phyloP scores from a whole-genome alignment of 2,888 invertebrate species.

The Himalopsyche japonica region DNA sequence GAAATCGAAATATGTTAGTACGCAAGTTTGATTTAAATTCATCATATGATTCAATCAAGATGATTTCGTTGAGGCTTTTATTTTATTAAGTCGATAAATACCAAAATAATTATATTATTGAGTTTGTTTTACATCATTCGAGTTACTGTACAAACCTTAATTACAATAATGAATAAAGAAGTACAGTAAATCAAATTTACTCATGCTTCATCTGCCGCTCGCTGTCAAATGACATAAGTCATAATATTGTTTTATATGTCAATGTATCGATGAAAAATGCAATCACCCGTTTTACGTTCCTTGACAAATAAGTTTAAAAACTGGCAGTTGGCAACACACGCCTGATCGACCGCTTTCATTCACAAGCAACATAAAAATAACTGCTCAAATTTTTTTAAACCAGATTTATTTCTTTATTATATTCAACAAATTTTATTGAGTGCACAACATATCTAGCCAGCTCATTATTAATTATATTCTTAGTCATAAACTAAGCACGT shows the following conservation, averaged over 20 bases:
- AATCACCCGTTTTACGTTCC: slow-evolving; percentile 15
- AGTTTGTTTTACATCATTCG: not conserved
- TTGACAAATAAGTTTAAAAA: slow-evolving; percentile 27
- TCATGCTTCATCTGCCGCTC: not conserved
- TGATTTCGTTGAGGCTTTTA: no score
- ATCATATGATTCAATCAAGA: no score
- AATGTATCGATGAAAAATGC: slow-evolving; percentile 14
- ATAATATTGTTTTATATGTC: slow-evolving; percentile 24
- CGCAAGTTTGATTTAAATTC: no score
- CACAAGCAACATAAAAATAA: not conserved
- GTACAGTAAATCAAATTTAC: not conserved
- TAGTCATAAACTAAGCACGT: slow-evolving; percentile 12
- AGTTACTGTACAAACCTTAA: not conserved
- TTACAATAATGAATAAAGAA: not conserved
- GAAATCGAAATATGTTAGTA: no score
- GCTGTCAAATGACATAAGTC: slow-evolving; percentile 22
- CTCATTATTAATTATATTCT: slow-evolving; percentile 23
- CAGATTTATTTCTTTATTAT: slow-evolving; percentile 24
- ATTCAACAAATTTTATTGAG: slow-evolving; percentile 23
- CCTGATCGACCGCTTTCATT: slow-evolving; percentile 13
- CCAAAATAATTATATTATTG: no score
- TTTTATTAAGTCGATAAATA: no score
- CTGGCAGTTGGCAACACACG: slow-evolving; percentile 10
- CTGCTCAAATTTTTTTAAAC: not conserved
- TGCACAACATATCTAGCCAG: slow-evolving; percentile 10